Conservation (phyloP, 1,140 invertebrate species). For the Coenobita brevimanus region DNA sequence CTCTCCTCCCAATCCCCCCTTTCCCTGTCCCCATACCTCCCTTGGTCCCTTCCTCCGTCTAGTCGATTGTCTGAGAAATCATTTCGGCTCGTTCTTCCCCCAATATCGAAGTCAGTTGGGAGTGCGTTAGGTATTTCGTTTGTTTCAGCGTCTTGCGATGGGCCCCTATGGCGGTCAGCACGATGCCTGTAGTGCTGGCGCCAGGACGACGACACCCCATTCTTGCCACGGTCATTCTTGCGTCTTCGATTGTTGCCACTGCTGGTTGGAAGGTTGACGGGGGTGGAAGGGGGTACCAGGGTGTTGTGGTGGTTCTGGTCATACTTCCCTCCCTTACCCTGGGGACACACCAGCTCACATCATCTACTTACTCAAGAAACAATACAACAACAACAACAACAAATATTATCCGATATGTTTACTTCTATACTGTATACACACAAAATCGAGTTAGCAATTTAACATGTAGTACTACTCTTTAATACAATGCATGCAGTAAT, state of each 20-base stretch:
- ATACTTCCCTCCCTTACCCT: conserved; percentile 8
- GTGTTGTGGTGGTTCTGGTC: not conserved
- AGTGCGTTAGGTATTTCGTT: conserved; percentile 52
- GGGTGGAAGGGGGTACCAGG: not conserved
- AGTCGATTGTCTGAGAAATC: conserved; percentile 26
- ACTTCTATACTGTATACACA: too few relatives aligned
- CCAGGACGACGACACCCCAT: not conserved
- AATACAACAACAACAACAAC: too few relatives aligned
- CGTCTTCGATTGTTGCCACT: not conserved
- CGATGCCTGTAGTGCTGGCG: not conserved
- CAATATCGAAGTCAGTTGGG: conserved; percentile 39
- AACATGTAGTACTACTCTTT: too few relatives aligned
- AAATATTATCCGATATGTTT: too few relatives aligned
- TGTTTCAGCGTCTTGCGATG: conserved; percentile 35
- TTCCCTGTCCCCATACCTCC: not conserved
- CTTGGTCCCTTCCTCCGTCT: not conserved
- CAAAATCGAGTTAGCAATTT: too few relatives aligned
- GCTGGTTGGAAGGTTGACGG: too few relatives aligned
- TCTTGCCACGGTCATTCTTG: not conserved
- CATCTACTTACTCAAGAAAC: too few relatives aligned
- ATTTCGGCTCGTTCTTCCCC: conserved; percentile 35
- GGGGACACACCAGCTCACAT: not conserved
- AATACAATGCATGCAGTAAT: too few relatives aligned
- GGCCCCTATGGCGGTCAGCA: not conserved
- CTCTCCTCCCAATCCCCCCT: too few relatives aligned